Evolutionary conservation across 2,113 vertebrate species (phyloP), one percentile per base, ranked within the genome.

Genomic region (Centrocercus urophasianus): DNA sequence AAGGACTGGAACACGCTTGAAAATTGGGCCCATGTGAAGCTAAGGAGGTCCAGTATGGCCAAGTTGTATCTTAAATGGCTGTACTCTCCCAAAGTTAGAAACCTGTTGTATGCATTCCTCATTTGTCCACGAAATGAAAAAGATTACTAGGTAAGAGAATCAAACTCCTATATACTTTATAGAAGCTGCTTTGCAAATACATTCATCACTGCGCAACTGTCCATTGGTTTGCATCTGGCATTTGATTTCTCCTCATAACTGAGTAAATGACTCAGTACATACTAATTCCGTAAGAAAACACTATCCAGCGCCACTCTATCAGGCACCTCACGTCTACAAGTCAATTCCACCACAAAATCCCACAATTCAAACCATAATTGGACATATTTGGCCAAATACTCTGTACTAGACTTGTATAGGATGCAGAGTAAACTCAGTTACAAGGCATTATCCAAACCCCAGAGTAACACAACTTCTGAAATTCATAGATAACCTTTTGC

Each of bases 161-260:
- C 14, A 70, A 69, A 67, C 28, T 69, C 9, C 70, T 11, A 13
- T 1, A 1, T 36, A 45, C 6, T 11, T 47, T 59, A 70, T 0
- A 83, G n/a, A 70, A 90, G 63, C 11, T 45, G 21, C 30, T 61
- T 30, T 60, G 65, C 66, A 92, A 56, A 84, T 72, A 78, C 0
- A 65, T 54, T 43, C 3, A 67, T 15, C 0, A 2, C 15, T 63
- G 6, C 22, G 32, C 80, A 34, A 56, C 0, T 48, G n/a, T n/a
- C 61, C 11, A 17, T 16, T 60, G 24, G 8, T 38, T 63, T 74
- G 56, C 38, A 79, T 38, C 32, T 65, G n/a, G 21, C 74, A 69
- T 85, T 82, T 48, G 5, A 38, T 38, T 60, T 66, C 48, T 80
- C 60, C 30, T 69, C 13, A 57, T 57, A 10, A 13, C 14, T 57